Evolutionary conservation across 2,797 vertebrate species (phyloP).

Genomic region (Microhierax caerulescens): DNA sequence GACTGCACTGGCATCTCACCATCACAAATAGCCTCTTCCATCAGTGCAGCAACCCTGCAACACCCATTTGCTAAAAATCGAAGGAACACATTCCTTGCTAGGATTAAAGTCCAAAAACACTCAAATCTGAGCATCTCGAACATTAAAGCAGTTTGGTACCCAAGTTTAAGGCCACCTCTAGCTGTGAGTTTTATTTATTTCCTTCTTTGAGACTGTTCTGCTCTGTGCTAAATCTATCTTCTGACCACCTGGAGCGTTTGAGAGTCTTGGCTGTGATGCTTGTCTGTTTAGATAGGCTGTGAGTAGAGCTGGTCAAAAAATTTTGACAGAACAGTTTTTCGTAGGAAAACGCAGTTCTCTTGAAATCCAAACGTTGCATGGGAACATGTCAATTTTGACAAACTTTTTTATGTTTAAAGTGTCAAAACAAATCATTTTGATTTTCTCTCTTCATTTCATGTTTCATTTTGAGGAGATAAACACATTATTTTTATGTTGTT

Average conservation of each 20-base stretch:
- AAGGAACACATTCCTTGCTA: background rate
- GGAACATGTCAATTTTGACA: constrained; percentile 44
- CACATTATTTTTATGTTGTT: constrained; percentile 32
- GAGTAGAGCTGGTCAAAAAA: constrained; percentile 62
- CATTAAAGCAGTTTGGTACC: background rate
- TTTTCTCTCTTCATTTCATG: constrained; percentile 8
- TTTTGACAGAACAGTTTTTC: constrained; percentile 56
- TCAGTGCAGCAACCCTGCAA: background rate
- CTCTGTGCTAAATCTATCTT: constrained; percentile 56
- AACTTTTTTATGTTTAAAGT: constrained; percentile 25
- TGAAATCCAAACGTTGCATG: background rate
- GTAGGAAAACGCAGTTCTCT: background rate
- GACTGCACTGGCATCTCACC: background rate
- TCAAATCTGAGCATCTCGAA: background rate
- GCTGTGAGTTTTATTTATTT: constrained; percentile 46
- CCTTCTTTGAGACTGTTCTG: constrained; percentile 40
- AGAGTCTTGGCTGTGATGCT: constrained; percentile 48
- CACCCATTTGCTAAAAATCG: background rate
- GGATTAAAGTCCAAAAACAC: background rate
- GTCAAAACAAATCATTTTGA: constrained; percentile 56
- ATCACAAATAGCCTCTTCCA: background rate
- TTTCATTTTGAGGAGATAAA: constrained; percentile 24
- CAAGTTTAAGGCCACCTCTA: background rate
- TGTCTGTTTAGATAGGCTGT: constrained; percentile 55
- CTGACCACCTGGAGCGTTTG: constrained; percentile 59